phyloP scores from a whole-genome alignment of 2,113 vertebrate species.

The Hemibagrus wyckioides region DNA sequence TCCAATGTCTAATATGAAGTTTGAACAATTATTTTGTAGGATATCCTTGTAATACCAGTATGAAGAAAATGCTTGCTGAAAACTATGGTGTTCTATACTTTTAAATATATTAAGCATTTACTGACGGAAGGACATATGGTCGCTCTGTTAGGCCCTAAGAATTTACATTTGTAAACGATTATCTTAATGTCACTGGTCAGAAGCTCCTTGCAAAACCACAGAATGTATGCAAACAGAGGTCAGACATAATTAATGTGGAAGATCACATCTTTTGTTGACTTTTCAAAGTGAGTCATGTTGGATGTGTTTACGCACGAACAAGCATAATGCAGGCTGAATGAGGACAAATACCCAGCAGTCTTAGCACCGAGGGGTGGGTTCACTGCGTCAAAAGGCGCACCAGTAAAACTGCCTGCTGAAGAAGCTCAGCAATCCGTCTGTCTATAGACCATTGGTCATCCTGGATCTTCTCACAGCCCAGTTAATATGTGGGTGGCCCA shows the following conservation, averaged over 20 bases:
- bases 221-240: conserved; percentile 54
- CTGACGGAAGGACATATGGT: background rate
- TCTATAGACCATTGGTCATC: conserved; percentile 56
- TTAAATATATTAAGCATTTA: background rate
- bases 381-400: conserved; percentile 59
- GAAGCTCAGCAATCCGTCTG: conserved; percentile 70
- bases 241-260: conserved; percentile 50
- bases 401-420: conserved; percentile 63
- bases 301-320: conserved; percentile 46
- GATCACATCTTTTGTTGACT: conserved; percentile 59
- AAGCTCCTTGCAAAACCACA: conserved; percentile 9
- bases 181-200: conserved; percentile 23
- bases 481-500: conserved; percentile 66
- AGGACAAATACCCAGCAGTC: conserved; percentile 44
- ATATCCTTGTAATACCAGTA: background rate
- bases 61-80: background rate
- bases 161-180: conserved; percentile 24
- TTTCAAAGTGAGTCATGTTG: conserved; percentile 67
- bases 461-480: conserved; percentile 50
- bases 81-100: background rate
- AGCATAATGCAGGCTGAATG: conserved; percentile 59
- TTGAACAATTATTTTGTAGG: background rate
- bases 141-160: background rate
- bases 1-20: background rate
- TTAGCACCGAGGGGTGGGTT: conserved; percentile 12